Base-by-base conservation (phyloP, 2,797 vertebrate genomes). In the Micrastur ruficollis region DNA sequence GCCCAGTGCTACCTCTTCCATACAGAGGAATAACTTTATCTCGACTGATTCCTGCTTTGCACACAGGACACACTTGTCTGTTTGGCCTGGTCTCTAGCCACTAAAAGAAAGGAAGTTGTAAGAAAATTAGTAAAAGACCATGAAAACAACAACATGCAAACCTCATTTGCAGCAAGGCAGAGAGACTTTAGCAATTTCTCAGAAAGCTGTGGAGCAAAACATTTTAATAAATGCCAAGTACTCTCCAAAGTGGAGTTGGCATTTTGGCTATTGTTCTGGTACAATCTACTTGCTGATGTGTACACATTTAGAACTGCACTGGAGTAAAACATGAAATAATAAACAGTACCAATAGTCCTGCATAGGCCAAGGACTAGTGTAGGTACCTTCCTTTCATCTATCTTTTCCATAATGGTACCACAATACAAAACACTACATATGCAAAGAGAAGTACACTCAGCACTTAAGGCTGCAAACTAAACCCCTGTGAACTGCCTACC, bases 21-120 rank as follows among this genome's bases (percentile, higher is more conserved):
- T 99, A 99, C 14, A 99, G 98, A 2, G 99, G 99, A 97, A 99
- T 99, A 58, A 99, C 99, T 98, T 99, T 99, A 91, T 99, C 99
- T 86, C 99, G 97, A 96, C 99, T 99, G 97, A 99, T 99, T 78
- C 99, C 99, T 8, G 99, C 99, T 98, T 99, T 99, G 96, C 99
- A 99, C 4, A 99, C 99, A 9, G 99, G 99, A 97, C 99, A 99
- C 91, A 99, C 99, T 95, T 99, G 99, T 96, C 99, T 98, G 97
- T 99, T 99, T 34, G 99, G 99, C 97, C 99, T 98, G 18, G 99
- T 99, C 97, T 99, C 99, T 97, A 99, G 96, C 99, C 99, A 99
- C 99, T 99, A 96, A 65, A 93, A 88, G 59, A 80, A 89, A 86
- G 25, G 7, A 90, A 85, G 67, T 67, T 6, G 23, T 12, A 68